Evolutionary conservation across 2,113 vertebrate genomes (phyloP).

Genomic region (Dipodomys spectabilis): DNA sequence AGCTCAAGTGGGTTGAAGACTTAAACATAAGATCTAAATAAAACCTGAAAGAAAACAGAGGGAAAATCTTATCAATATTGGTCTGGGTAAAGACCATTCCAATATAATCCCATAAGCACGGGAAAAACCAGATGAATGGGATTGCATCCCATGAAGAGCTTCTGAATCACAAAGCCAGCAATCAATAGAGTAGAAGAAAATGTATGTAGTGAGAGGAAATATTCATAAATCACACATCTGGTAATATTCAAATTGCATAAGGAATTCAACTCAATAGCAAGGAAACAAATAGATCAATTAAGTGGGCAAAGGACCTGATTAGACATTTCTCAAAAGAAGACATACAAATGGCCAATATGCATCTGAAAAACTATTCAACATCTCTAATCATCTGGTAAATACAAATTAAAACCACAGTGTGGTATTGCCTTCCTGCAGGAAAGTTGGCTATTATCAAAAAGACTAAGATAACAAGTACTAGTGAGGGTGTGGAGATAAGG

Average conservation of each 20-base stretch:
- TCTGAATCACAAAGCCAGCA: background rate
- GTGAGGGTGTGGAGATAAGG: background rate
- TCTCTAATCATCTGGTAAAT: background rate
- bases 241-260: background rate
- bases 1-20: background rate
- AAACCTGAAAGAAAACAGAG: too few species aligned
- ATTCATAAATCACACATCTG: background rate
- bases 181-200: background rate
- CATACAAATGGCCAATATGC: background rate
- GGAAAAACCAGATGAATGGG: background rate
- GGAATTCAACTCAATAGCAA: background rate
- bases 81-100: background rate
- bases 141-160: background rate
- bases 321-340: background rate
- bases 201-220: background rate
- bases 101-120: background rate
- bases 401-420: background rate
- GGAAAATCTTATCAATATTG: background rate
- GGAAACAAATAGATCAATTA: background rate
- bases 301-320: background rate
- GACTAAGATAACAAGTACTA: background rate
- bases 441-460: background rate
- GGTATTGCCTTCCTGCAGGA: background rate
- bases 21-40: background rate
- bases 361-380: background rate